Evolutionary conservation across 2,797 vertebrate species (phyloP).

Genomic region (Aselliscus stoliczkanus): DNA sequence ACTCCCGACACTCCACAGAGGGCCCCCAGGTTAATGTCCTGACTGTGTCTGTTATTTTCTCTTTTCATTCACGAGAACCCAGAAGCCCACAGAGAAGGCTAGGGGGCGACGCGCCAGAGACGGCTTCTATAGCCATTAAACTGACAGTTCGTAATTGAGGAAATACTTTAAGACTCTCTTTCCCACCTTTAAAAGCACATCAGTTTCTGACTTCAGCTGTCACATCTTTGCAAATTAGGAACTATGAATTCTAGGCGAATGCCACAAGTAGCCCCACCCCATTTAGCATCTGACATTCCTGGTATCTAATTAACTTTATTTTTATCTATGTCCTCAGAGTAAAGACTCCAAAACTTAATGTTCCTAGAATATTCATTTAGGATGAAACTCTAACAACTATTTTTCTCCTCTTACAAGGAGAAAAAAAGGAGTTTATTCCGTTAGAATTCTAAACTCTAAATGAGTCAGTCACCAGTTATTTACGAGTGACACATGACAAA

Average conservation of each 20-base stretch:
- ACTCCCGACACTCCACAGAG: neutral
- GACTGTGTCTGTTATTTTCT: neutral
- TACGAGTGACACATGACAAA: neutral
- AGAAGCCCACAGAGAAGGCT: neutral
- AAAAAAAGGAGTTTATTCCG: neutral
- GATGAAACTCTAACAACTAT: neutral
- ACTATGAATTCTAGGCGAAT: neutral
- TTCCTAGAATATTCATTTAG: neutral
- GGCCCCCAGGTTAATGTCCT: neutral
- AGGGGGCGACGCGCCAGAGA: neutral
- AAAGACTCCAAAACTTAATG: neutral
- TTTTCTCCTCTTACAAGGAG: neutral
- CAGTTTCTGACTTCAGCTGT: neutral
- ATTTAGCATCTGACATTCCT: neutral
- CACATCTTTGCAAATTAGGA: neutral
- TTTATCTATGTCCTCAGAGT: conserved; percentile 11
- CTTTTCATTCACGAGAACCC: neutral
- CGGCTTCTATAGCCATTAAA: neutral
- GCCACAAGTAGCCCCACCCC: neutral
- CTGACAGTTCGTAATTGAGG: neutral
- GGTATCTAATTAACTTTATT: neutral
- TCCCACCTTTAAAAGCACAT: neutral
- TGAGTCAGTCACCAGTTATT: neutral
- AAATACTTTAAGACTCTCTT: neutral
- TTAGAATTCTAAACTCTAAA: neutral